Conservation (phyloP, 2,797 vertebrate species). For the Hemitrygon akajei region DNA sequence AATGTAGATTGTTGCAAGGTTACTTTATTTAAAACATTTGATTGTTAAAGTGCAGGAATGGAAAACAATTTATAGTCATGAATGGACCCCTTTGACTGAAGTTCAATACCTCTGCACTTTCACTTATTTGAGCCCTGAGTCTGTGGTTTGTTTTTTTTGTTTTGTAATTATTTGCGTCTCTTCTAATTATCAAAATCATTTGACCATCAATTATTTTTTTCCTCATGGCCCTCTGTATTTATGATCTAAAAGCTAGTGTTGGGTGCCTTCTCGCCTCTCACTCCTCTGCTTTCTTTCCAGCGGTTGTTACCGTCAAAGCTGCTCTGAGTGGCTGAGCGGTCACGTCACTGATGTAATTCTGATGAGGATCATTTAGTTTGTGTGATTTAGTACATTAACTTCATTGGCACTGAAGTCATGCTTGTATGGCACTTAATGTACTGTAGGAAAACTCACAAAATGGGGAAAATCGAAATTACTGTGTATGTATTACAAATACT, state of each 20-base stretch:
- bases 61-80: constrained; percentile 22
- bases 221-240: neutral
- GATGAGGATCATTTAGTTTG: neutral
- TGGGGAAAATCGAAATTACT: neutral
- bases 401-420: neutral
- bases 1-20: constrained; percentile 28
- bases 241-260: neutral
- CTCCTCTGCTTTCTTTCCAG: no score
- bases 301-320: neutral
- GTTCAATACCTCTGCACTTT: neutral
- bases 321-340: neutral
- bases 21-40: constrained; percentile 10
- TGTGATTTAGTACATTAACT: neutral
- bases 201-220: neutral
- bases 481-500: neutral
- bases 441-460: neutral
- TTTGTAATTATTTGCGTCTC: constrained; percentile 14
- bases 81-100: neutral
- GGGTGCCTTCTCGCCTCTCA: neutral
- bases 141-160: neutral
- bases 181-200: neutral
- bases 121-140: neutral
- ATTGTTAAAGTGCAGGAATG: neutral
- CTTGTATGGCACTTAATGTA: neutral
- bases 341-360: neutral